Evolutionary conservation across 2,888 invertebrate genomes (phyloP), one percentile per base, ranked within the genome.

Genomic region (Acanthococcus lagerstroemiae): DNA sequence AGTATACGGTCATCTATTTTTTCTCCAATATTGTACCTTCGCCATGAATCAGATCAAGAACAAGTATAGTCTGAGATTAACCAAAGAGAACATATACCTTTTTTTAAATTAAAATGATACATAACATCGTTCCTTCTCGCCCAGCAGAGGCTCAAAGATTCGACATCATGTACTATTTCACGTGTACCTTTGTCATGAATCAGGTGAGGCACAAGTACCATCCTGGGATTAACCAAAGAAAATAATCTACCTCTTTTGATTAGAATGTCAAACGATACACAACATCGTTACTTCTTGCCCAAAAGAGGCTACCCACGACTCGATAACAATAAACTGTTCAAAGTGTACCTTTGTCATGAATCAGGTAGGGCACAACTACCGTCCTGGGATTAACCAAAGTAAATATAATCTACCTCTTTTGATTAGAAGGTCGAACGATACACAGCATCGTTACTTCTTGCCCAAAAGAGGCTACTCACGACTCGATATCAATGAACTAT

Each of bases 211-310:
- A 74, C 68, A 63, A 58, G 68, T 69, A 71, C 71, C 70, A 70
- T 66, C 65, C 72, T 74, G 75, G 73, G 77, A 77, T 77, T 77
- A 77, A 73, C 69, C 73, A 73, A 65, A 74, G 74, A 69, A 69
- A 72, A 75, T 76, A 55, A 66, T 76, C 76, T 54, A 77, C 77
- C 77, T 76, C 72, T 48, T 74, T 73, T 73, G 77, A 77, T 77
- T 77, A 75, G 77, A 76, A 76, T 74, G 68, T 21, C 68, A 70
- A 73, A 71, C 73, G 68, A 67, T 65, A 21, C 9, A 12, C 5
- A 37, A 7, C 27, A 37, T 46, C 37, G 37, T 37, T 46, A 17
- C 37, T 55, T 61, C 68, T 67, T 69, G 69, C 69, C 69, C 69
- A 69, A 66, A 17, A 48, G 37, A 37, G 37, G 37, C 37, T 9